Evolutionary conservation across 2,888 invertebrate genomes (phyloP).

Genomic region (Saturnia japonica): DNA sequence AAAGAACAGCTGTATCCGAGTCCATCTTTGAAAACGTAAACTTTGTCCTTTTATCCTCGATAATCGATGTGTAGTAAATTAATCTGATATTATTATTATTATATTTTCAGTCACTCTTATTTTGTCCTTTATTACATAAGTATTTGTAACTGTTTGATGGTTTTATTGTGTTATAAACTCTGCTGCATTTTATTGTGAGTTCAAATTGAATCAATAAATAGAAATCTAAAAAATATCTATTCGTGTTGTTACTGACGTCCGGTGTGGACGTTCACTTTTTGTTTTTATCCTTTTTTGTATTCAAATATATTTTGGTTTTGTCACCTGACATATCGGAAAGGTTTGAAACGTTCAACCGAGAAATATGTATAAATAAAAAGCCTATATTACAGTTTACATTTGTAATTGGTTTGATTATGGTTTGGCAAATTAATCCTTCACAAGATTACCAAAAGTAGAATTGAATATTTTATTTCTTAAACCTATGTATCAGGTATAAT

Average conservation of each 20-base stretch:
- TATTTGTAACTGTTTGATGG: conserved; percentile 71
- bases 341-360: no score
- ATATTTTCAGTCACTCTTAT: conserved; percentile 52
- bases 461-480: no score
- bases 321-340: no score
- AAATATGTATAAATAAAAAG: no score
- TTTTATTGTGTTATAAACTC: conserved; percentile 68
- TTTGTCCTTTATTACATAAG: conserved; percentile 72
- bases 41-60: conserved; percentile 54
- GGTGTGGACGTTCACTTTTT: conserved; percentile 22
- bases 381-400: no score
- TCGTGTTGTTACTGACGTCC: conserved; percentile 66
- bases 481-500: no score
- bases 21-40: conserved; percentile 56
- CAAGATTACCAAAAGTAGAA: no score
- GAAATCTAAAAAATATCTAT: conserved; percentile 63
- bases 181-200: conserved; percentile 82
- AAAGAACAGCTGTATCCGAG: conserved; percentile 65
- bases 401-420: no score
- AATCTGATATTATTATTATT: conserved; percentile 58
- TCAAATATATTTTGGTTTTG: no score
- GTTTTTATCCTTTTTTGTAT: neutral
- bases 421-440: no score
- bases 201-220: conserved; percentile 83
- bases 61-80: conserved; percentile 67